Evolutionary conservation across 2,797 vertebrate genomes (phyloP).

Genomic region (Smutsia temminckii): DNA sequence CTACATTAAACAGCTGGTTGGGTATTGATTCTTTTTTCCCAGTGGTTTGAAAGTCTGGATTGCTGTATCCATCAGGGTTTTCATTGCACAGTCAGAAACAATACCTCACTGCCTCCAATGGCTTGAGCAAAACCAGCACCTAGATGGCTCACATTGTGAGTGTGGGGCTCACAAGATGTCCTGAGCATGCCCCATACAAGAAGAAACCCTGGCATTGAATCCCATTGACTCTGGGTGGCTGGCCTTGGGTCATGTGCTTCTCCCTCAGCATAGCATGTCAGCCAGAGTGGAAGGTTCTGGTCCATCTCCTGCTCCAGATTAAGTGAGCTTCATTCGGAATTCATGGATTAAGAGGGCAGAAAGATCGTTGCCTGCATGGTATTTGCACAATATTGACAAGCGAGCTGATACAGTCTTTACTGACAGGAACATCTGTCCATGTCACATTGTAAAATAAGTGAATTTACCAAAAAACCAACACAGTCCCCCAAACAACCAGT

Average conservation of each 20-base stretch:
- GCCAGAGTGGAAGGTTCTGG: neutral
- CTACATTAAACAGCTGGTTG: neutral
- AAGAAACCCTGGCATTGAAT: too few species aligned
- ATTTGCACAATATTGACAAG: neutral
- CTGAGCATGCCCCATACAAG: too few species aligned
- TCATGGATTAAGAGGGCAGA: neutral
- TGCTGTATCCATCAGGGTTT: neutral
- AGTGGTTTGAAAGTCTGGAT: neutral
- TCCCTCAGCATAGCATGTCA: neutral
- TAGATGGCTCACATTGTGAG: neutral
- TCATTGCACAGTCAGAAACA: neutral
- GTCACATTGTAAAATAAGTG: neutral
- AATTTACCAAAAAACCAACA: neutral
- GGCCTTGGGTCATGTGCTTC: neutral
- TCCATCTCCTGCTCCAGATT: neutral
- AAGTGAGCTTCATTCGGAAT: neutral
- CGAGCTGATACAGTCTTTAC: neutral
- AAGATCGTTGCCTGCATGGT: neutral
- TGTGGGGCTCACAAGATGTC: neutral
- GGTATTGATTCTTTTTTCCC: too few species aligned
- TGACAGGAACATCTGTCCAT: neutral
- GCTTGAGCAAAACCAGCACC: too few species aligned
- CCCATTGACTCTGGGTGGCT: neutral
- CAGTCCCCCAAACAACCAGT: neutral
- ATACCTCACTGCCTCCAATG: neutral